Base-by-base conservation (phyloP, 2,113 vertebrate genomes). In the Perca schrenkii region DNA sequence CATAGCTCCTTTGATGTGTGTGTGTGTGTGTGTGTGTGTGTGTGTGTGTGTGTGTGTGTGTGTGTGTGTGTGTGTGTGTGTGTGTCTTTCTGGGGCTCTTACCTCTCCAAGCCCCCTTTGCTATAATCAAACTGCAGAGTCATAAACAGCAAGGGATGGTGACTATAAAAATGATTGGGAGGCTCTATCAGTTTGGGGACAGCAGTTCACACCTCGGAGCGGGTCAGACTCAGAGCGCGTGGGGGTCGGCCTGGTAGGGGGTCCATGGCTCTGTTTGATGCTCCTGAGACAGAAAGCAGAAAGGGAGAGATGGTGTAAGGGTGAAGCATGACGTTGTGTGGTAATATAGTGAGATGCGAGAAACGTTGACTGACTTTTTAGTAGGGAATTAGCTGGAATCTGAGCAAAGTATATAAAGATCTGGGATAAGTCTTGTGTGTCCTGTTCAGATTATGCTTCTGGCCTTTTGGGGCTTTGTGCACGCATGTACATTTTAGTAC, bases 1-100 rank as follows among this genome's bases (percentile, higher is more conserved):
- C 91, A 86, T 86, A 87, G 87, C 82, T 73, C 63, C 94, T 94
- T 94, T 94, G 93, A 95, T 93, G 89, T 74, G 62, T 70, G 73
- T 70, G 65, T 64, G 36, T 53, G 36, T 79, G 57, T 74, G 28
- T 72, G 79, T 60, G 62, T 86, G 84, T 82, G 75, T 58, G 82
- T 69, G 63, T 67, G 58, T 54, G 66, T 36, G 36, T 36, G 36
- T 36, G 36, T 36, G 36, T 36, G 36, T 8, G 36, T 36, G 36
- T 36, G 36, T 36, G 36, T 36, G 36, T 36, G 36, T 36, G 36
- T 36, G 34, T 36, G 34, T 36, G 34, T 36, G 34, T 40, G 36
- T 40, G 36, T 40, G 36, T 40, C 74, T 86, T 86, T 86, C 63
- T 36, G 49, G 80, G 65, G 64, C 66, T 88, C 79, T 88, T 85